A percentile compares a stretch with the other conserved stretches of the same genome.
phyloP scores from a whole-genome alignment of 2,797 vertebrate genomes.

The Sebastes ruberrimus region DNA sequence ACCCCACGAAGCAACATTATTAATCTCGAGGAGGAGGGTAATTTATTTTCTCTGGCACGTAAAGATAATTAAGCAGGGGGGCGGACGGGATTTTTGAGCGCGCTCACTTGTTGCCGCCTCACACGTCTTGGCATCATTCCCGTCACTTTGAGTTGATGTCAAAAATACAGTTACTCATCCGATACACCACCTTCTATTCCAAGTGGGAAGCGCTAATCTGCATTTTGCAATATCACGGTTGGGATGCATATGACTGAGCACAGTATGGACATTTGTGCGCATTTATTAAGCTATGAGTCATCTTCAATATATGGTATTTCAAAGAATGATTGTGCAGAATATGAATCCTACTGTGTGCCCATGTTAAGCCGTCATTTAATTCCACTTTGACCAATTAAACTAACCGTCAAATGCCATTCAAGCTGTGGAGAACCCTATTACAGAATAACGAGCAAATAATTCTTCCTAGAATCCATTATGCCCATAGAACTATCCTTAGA shows the following conservation, averaged over 20 bases:
- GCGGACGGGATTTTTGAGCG: slow-evolving; percentile 40
- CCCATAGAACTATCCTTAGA: too few relatives aligned
- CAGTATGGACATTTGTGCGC: not conserved
- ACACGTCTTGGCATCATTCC: slow-evolving; percentile 49
- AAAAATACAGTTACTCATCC: slow-evolving; percentile 58
- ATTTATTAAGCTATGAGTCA: slow-evolving; percentile 1
- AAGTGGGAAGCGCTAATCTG: slow-evolving; percentile 28
- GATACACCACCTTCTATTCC: slow-evolving; percentile 36
- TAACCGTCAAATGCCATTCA: slow-evolving; percentile 15
- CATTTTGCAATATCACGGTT: slow-evolving; percentile 29
- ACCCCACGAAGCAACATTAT: slow-evolving; percentile 57
- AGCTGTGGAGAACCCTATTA: not conserved
- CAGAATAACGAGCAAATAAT: not conserved
- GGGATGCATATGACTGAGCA: slow-evolving; percentile 6
- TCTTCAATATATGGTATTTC: not conserved
- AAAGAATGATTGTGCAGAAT: not conserved
- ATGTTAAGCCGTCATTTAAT: slow-evolving; percentile 13
- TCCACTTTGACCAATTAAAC: slow-evolving; percentile 13
- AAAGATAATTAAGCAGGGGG: slow-evolving; percentile 65
- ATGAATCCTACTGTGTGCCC: not conserved
- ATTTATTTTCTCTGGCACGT: slow-evolving; percentile 78
- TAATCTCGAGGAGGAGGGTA: slow-evolving; percentile 67
- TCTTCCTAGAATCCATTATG: not conserved
- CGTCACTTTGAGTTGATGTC: slow-evolving; percentile 54
- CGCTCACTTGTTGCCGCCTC: slow-evolving; percentile 47